A percentile compares a stretch with the other conserved stretches of the same genome.
Conservation (phyloP, 2,797 vertebrate species). For the Avahi laniger region DNA sequence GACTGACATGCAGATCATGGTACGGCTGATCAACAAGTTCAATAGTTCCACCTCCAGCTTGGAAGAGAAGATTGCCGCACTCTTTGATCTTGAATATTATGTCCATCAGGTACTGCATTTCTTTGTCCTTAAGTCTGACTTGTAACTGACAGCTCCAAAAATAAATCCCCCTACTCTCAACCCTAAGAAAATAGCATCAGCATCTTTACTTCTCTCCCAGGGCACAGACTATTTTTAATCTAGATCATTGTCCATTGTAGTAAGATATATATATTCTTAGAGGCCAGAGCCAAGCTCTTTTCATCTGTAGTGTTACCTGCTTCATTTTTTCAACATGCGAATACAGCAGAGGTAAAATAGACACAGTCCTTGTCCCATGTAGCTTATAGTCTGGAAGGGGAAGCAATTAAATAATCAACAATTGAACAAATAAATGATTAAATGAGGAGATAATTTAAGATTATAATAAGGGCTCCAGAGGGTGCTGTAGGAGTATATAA, state of each 20-base stretch:
- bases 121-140: slow-evolving; percentile 9
- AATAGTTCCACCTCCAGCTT: slow-evolving; percentile 89
- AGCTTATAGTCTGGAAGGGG: neutral
- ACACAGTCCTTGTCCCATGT: neutral
- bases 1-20: slow-evolving; percentile 94
- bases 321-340: slow-evolving; percentile 12
- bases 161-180: neutral
- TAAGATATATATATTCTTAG: slow-evolving; percentile 8
- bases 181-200: neutral
- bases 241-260: neutral
- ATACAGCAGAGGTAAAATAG: neutral
- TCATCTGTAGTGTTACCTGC: neutral
- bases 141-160: slow-evolving; percentile 45
- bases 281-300: neutral
- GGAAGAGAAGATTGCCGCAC: slow-evolving; percentile 89
- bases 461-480: neutral
- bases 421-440: slow-evolving; percentile 11
- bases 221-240: neutral
- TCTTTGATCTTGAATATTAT: slow-evolving; percentile 95
- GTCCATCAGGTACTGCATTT: slow-evolving; percentile 92
- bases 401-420: neutral
- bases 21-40: slow-evolving; percentile 89
- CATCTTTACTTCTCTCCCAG: neutral
- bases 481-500: neutral
- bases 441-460: slow-evolving; percentile 37